These are phyloP conservation scores for Aphis craccivora DNA, from an alignment of 1,140 invertebrate species.

Conservation along the genomic window DNA sequence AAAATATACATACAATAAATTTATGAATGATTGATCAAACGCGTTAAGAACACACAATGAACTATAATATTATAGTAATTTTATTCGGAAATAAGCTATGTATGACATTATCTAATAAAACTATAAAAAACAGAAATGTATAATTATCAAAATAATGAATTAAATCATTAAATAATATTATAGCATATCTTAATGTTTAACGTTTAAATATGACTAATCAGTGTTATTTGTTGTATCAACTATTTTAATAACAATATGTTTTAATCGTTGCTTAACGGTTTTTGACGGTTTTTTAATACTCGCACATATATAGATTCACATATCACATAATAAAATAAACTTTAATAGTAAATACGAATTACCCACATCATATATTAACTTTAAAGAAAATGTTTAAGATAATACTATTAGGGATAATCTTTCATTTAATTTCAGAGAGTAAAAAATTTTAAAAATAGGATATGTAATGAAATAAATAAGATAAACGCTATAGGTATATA, in stretches of 20 bases:
- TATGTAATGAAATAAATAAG: neutral
- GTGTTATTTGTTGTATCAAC: neutral
- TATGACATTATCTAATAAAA: conserved; percentile 16
- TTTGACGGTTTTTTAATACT: neutral
- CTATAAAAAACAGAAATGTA: neutral
- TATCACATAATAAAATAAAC: no score
- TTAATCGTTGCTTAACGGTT: neutral
- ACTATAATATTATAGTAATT: neutral
- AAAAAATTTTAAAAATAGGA: neutral
- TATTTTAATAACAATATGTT: neutral
- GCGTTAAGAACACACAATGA: neutral
- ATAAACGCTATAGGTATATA: neutral
- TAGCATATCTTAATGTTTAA: neutral
- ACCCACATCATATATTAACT: neutral
- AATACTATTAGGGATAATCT: neutral
- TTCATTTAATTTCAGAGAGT: neutral
- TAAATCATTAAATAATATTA: neutral
- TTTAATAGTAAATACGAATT: neutral
- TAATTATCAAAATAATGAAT: conserved; percentile 19
- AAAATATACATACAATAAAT: neutral
- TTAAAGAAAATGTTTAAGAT: neutral
- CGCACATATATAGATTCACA: neutral
- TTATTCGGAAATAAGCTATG: neutral
- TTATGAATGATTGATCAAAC: neutral
- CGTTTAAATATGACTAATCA: neutral